Evolutionary conservation across 2,797 vertebrate species (phyloP), one percentile per base, ranked within the genome.

Genomic region (Pangasius mekongensis): DNA sequence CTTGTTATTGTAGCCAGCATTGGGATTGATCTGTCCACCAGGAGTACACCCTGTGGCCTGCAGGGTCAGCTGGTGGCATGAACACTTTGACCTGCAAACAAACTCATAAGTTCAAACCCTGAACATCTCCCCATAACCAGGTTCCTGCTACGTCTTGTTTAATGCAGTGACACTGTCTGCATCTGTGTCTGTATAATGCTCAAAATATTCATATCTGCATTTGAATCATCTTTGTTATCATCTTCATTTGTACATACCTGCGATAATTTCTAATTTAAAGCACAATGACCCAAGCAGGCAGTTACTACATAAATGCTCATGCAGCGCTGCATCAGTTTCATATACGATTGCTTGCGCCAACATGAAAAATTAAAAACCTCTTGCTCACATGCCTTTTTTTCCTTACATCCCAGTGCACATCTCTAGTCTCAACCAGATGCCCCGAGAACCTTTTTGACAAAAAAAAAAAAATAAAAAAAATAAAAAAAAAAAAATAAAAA

Each of bases 21-120:
- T 96, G 49, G 93, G 84, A 95, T 99, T 99, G 90, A 97, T 93
- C 91, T 99, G 98, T 0, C 90, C 98, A 0, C 98, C 98, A 0
- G 98, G 98, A 13, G 98, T 98, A 81, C 99, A 99, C 77, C 93
- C 97, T 0, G 98, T 99, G 0, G 99, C 99, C 90, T 99, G 98
- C 67, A 98, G 95, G 0, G 99, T 98, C 91, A 99, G 94, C 94
- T 99, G 98, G 91, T 99, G 98, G 93, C 99, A 99, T 5, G 97
- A 97, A 89, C 99, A 99, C 90, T 96, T 99, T 3, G 97, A 97
- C 86, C 99, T 99, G 89, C 9, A 85, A 86, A 83, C 80, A 88
- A 43, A 80, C 3, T 47, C 33, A 16, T 3, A 60, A 11, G 33
- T 22, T 60, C 33, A 84, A 88, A 43, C 11, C 33, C 11, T 18